These are phyloP conservation scores for Leptothorax acervorum DNA, from an alignment of 2,888 invertebrate genomes.

Conservation along the genomic window DNA sequence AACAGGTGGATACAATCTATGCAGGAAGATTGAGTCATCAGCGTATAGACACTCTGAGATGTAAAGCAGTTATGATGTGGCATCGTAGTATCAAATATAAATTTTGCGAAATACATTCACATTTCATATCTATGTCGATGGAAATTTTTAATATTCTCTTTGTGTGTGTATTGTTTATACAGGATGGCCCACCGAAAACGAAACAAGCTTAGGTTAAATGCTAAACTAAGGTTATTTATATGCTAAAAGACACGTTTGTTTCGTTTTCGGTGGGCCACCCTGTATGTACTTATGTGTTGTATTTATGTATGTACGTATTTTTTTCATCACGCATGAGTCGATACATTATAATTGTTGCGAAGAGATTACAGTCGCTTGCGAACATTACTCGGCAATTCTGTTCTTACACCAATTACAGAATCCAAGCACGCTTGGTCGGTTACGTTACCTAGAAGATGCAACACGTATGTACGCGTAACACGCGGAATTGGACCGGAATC, in stretches of 20 bases:
- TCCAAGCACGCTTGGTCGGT: background rate
- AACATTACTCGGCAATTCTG: slow-evolving; percentile 23
- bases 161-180: background rate
- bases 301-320: background rate
- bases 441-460: slow-evolving; percentile 9
- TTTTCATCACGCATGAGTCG: background rate
- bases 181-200: too few species aligned
- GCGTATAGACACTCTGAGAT: background rate
- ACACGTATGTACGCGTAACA: slow-evolving; percentile 7
- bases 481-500: slow-evolving; percentile 13
- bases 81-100: background rate
- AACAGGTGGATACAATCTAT: slow-evolving; percentile 48
- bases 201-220: too few species aligned
- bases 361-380: background rate
- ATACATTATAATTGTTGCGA: background rate
- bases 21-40: slow-evolving; percentile 40
- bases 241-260: too few species aligned
- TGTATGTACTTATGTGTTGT: background rate
- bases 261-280: too few species aligned
- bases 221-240: too few species aligned
- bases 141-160: background rate
- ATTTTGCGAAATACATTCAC: background rate
- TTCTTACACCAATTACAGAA: background rate
- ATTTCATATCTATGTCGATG: background rate
- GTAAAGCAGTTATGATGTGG: background rate